Evolutionary conservation across 2,113 vertebrate species (phyloP).

Genomic region (Xenotilapia flavipinnis): DNA sequence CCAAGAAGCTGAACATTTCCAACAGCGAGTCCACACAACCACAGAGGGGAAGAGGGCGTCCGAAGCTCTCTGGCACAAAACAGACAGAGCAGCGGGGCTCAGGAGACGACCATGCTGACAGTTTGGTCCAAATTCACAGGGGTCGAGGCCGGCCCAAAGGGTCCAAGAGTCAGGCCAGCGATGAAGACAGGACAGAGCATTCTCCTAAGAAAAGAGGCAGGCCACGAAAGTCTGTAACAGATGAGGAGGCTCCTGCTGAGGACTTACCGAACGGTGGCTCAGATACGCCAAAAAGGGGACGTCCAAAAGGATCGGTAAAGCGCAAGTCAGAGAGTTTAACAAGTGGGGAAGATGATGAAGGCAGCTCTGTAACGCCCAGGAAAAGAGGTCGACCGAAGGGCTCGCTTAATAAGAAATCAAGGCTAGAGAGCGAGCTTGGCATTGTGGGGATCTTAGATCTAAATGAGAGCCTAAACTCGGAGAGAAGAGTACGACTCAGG

Average conservation of each 20-base stretch:
- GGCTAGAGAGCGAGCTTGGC: background rate
- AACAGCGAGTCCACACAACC: constrained; percentile 5
- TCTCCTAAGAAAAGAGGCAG: constrained; percentile 32
- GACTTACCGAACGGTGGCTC: constrained; percentile 22
- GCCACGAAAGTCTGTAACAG: constrained; percentile 1
- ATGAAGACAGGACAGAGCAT: background rate
- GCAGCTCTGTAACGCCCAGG: background rate
- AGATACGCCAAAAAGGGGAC: constrained; percentile 11
- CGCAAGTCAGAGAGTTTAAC: constrained; percentile 6
- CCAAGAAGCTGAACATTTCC: constrained; percentile 46
- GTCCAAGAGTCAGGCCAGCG: background rate
- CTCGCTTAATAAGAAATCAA: constrained; percentile 13
- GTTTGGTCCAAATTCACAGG: background rate
- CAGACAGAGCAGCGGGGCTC: background rate
- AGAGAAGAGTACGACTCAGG: background rate
- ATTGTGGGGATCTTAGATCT: background rate
- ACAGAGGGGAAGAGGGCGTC: constrained; percentile 25
- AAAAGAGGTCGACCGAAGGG: constrained; percentile 47
- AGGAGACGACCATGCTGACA: background rate
- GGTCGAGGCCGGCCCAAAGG: background rate
- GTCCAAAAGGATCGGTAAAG: constrained; percentile 35
- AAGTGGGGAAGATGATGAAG: constrained; percentile 2
- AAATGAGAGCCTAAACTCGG: background rate
- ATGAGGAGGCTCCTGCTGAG: background rate
- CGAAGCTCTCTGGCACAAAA: background rate